A percentile compares a stretch with the other conserved stretches of the same genome.
phyloP scores from a whole-genome alignment of 2,797 vertebrate species.

The Enteromius paludinosus region DNA sequence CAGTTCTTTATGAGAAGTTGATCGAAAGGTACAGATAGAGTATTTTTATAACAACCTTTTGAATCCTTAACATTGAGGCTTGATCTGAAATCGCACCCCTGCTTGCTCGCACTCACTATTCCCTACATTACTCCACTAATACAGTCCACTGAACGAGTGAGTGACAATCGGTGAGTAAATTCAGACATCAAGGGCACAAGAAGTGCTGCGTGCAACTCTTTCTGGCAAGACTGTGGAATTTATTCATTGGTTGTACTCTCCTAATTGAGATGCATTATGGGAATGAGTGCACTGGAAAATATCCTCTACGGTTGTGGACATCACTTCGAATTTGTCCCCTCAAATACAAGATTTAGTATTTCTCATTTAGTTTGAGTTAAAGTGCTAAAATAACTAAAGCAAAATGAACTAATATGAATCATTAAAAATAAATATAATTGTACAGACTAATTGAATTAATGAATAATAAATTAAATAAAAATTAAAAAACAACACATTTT shows the following conservation, averaged over 20 bases:
- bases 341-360: not conserved
- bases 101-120: not conserved
- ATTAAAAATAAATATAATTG: not conserved
- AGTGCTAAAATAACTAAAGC: not conserved
- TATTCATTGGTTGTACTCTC: not conserved
- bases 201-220: not conserved
- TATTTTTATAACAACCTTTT: not conserved
- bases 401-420: not conserved
- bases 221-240: not conserved
- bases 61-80: not conserved
- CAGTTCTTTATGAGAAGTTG: not conserved
- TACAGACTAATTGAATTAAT: not conserved
- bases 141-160: not conserved
- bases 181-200: no score
- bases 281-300: not conserved
- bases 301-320: not conserved
- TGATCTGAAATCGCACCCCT: not conserved
- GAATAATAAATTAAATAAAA: not conserved
- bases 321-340: not conserved
- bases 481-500: not conserved
- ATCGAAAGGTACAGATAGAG: not conserved
- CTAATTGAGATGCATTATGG: not conserved
- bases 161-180: not conserved
- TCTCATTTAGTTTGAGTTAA: not conserved
- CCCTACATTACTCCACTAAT: not conserved